These are phyloP conservation scores for Nesidiocoris tenuis DNA, from an alignment of 2,888 invertebrate species.

Conservation along the genomic window DNA sequence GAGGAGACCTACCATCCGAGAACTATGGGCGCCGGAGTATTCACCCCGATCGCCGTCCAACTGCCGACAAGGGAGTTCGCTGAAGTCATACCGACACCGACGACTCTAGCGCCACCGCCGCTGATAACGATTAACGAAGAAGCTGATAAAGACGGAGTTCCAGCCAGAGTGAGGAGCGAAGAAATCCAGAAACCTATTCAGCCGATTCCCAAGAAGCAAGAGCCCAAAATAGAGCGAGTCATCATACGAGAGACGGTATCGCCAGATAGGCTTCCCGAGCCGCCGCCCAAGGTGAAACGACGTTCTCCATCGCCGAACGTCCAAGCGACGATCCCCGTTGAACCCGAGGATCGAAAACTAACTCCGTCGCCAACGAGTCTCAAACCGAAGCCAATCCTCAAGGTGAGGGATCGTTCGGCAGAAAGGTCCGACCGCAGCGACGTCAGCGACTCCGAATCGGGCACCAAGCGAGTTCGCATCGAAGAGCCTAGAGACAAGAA, in stretches of 20 bases:
- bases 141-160: slow-evolving; percentile 27
- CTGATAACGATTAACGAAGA: slow-evolving; percentile 46
- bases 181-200: neutral
- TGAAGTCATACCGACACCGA: slow-evolving; percentile 22
- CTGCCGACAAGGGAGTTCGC: slow-evolving; percentile 27
- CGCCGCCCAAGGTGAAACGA: slow-evolving; percentile 12
- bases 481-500: slow-evolving; percentile 49
- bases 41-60: slow-evolving; percentile 34
- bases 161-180: neutral
- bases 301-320: slow-evolving; percentile 27
- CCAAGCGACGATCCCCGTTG: neutral
- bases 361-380: slow-evolving; percentile 51
- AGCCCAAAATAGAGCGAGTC: slow-evolving; percentile 3
- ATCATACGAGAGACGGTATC: slow-evolving; percentile 23
- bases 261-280: slow-evolving; percentile 17
- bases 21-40: slow-evolving; percentile 33
- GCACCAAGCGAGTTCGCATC: slow-evolving; percentile 50
- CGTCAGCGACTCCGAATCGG: slow-evolving; percentile 42
- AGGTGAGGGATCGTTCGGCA: slow-evolving; percentile 55
- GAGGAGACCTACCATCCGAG: slow-evolving; percentile 71
- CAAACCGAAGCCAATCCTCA: slow-evolving; percentile 77
- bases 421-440: slow-evolving; percentile 44
- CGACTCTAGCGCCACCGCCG: slow-evolving; percentile 39
- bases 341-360: neutral
- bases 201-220: neutral